These are phyloP conservation scores for Calameuta idolon DNA, from an alignment of 2,888 invertebrate genomes.

Conservation along the genomic window DNA sequence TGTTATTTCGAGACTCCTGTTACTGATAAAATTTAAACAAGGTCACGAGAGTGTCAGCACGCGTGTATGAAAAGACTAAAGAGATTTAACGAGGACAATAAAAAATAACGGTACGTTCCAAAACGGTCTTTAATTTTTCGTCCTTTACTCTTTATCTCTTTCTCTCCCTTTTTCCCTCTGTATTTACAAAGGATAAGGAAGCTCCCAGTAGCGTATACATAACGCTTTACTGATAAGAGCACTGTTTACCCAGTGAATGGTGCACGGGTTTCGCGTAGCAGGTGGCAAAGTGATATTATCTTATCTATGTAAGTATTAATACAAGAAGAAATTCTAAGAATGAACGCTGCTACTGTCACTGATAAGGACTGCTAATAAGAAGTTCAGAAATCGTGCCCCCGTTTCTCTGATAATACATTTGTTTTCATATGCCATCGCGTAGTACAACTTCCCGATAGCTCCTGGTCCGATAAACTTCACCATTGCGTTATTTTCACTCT, in stretches of 20 bases:
- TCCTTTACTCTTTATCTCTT: not conserved
- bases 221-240: not conserved
- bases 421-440: not conserved
- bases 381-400: not conserved
- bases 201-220: not conserved
- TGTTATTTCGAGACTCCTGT: slow-evolving; percentile 63
- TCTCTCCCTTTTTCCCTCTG: not conserved
- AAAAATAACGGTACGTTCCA: not conserved
- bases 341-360: not conserved
- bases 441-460: not conserved
- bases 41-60: not conserved
- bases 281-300: slow-evolving; percentile 21
- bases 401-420: not conserved
- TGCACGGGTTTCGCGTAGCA: slow-evolving; percentile 16
- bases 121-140: not conserved
- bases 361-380: not conserved
- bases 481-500: not conserved
- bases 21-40: slow-evolving; percentile 41
- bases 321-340: not conserved
- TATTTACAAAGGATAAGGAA: not conserved
- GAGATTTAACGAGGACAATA: not conserved
- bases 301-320: slow-evolving; percentile 25
- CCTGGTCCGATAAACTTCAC: not conserved
- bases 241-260: slow-evolving; percentile 5
- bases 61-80: not conserved